Percentiles rank a stretch among this genome's conserved stretches.
Conservation (phyloP, 2,797 vertebrate species). For the Holocentrus rufus region DNA sequence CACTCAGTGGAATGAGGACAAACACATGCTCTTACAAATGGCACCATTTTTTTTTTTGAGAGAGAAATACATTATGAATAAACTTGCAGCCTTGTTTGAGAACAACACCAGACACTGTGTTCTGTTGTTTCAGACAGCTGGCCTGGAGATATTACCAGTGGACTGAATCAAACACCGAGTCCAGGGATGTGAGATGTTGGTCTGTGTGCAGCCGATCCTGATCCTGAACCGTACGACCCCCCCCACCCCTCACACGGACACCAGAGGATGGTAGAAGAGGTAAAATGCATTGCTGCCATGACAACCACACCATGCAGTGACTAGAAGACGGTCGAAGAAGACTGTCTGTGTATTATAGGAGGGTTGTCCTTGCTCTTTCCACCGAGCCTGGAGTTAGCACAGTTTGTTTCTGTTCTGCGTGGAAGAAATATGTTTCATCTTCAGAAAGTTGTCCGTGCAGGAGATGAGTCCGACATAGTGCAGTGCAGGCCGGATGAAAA, state of each 20-base stretch:
- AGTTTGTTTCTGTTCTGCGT: slow-evolving; percentile 50
- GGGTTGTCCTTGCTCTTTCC: slow-evolving; percentile 30
- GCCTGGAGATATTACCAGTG: slow-evolving; percentile 23
- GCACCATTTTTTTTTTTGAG: slow-evolving; percentile 61
- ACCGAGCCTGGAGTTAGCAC: slow-evolving; percentile 37
- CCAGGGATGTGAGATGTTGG: slow-evolving; percentile 32
- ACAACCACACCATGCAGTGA: slow-evolving; percentile 47
- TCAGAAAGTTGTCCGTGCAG: slow-evolving; percentile 25
- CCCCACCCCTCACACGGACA: slow-evolving; percentile 41
- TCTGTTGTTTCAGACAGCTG: slow-evolving; percentile 34
- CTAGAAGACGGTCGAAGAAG: slow-evolving; percentile 35
- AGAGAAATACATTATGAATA: slow-evolving; percentile 57
- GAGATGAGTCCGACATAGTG: slow-evolving; percentile 20
- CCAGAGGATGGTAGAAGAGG: slow-evolving; percentile 42
- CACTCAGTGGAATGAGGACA: slow-evolving; percentile 59
- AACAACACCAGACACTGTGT: slow-evolving; percentile 35
- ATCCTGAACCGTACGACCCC: slow-evolving; percentile 4
- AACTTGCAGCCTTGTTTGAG: slow-evolving; percentile 28
- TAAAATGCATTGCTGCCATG: slow-evolving; percentile 49
- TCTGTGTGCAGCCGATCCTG: neutral
- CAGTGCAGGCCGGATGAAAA: slow-evolving; percentile 33
- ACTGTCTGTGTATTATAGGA: slow-evolving; percentile 22
- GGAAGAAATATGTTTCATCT: slow-evolving; percentile 56
- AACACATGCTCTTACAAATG: slow-evolving; percentile 57
- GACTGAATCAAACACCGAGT: slow-evolving; percentile 27